phyloP scores from a whole-genome alignment of 2,797 vertebrate species.

The Petrocephalus schoutedeni region DNA sequence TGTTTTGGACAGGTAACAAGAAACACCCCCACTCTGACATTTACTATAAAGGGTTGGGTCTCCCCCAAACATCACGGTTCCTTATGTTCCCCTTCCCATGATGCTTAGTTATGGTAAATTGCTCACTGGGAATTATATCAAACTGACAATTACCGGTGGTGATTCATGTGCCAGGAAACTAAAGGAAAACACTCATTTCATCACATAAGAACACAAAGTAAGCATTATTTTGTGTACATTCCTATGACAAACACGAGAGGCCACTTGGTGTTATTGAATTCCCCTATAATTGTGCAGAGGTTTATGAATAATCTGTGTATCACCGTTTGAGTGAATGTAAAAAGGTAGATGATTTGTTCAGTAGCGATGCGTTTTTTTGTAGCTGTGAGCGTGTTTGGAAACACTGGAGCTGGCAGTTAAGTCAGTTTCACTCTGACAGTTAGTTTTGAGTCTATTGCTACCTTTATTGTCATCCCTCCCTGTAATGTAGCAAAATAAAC shows the following conservation, averaged over 20 bases:
- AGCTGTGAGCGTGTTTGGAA: neutral
- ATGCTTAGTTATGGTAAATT: neutral
- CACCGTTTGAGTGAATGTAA: constrained; percentile 2
- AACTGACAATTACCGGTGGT: constrained; percentile 6
- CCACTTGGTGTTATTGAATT: neutral
- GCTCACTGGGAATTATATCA: neutral
- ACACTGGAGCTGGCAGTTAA: neutral
- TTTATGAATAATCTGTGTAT: constrained; percentile 7
- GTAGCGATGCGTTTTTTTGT: neutral
- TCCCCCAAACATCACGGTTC: neutral
- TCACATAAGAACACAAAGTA: neutral
- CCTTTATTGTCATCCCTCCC: neutral
- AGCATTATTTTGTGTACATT: neutral
- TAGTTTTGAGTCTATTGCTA: neutral
- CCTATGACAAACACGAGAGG: neutral
- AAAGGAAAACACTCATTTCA: neutral
- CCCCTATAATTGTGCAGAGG: neutral
- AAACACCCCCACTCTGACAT: neutral
- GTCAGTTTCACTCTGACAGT: neutral
- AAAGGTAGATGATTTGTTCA: neutral
- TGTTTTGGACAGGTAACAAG: neutral
- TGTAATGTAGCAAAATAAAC: neutral
- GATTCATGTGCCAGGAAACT: neutral
- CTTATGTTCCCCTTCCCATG: neutral
- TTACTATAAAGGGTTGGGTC: neutral